These are phyloP conservation scores for Chunga burmeisteri DNA, from an alignment of 2,113 vertebrate genomes.

Conservation along the genomic window DNA sequence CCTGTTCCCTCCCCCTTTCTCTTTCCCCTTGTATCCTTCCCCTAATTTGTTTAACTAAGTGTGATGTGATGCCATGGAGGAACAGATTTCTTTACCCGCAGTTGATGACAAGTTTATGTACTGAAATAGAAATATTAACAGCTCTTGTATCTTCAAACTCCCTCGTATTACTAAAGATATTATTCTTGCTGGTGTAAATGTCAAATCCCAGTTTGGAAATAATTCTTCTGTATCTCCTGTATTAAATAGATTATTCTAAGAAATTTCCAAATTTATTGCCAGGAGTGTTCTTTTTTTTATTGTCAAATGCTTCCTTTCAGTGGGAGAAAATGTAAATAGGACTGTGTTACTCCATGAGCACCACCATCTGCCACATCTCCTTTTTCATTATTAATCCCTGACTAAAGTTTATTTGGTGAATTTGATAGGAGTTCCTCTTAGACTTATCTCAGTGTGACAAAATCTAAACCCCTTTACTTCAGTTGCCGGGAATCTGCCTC, in stretches of 20 bases:
- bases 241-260: constrained; percentile 9
- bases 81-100: neutral
- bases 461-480: neutral
- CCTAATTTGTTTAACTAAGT: constrained; percentile 20
- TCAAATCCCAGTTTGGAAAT: constrained; percentile 14
- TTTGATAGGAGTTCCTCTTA: neutral
- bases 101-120: constrained; percentile 16
- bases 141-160: neutral
- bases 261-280: neutral
- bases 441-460: neutral
- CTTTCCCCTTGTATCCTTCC: neutral
- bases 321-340: neutral
- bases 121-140: constrained; percentile 26
- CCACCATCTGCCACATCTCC: constrained; percentile 12
- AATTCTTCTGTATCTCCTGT: neutral
- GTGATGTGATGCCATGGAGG: neutral
- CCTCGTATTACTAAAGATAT: neutral
- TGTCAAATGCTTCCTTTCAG: neutral
- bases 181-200: constrained; percentile 28
- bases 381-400: neutral
- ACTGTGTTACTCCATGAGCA: neutral
- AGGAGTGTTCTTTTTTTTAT: neutral
- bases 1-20: neutral
- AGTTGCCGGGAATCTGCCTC: neutral
- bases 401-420: neutral